Conservation (phyloP, 2,113 vertebrate genomes). For the Cheirogaleus medius region DNA sequence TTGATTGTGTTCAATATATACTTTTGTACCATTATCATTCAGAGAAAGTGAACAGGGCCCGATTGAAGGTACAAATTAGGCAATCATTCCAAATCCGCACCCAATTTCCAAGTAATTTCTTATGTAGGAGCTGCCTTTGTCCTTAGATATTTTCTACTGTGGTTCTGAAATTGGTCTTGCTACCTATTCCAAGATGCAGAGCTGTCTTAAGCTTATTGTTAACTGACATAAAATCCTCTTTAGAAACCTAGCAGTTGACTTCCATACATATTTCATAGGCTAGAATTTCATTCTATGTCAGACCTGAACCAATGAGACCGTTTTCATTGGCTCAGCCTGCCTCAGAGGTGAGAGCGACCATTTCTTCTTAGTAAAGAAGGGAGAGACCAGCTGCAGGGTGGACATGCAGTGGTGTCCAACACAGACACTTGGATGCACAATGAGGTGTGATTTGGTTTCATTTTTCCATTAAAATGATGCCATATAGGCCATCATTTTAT, state of each 20-base stretch:
- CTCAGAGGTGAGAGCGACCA: background rate
- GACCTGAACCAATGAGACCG: too few relatives aligned
- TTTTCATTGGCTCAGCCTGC: background rate
- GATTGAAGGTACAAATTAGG: background rate
- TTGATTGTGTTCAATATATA: background rate
- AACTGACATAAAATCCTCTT: background rate
- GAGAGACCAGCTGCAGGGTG: rapidly evolving
- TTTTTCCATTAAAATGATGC: background rate
- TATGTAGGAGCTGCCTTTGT: background rate
- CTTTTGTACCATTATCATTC: background rate
- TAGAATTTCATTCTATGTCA: background rate
- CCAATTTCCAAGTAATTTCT: background rate
- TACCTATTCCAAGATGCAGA: background rate
- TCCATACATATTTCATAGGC: background rate
- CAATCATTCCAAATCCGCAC: background rate
- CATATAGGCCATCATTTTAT: background rate
- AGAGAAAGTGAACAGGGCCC: background rate
- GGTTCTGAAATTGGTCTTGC: background rate
- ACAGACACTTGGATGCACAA: background rate
- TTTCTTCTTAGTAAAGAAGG: background rate
- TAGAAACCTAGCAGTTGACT: background rate
- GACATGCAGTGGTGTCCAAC: background rate
- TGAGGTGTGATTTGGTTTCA: background rate
- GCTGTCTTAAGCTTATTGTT: background rate
- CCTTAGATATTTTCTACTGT: background rate